These are phyloP conservation scores for Octodon degus DNA, from an alignment of 2,113 vertebrate species.

Conservation along the genomic window DNA sequence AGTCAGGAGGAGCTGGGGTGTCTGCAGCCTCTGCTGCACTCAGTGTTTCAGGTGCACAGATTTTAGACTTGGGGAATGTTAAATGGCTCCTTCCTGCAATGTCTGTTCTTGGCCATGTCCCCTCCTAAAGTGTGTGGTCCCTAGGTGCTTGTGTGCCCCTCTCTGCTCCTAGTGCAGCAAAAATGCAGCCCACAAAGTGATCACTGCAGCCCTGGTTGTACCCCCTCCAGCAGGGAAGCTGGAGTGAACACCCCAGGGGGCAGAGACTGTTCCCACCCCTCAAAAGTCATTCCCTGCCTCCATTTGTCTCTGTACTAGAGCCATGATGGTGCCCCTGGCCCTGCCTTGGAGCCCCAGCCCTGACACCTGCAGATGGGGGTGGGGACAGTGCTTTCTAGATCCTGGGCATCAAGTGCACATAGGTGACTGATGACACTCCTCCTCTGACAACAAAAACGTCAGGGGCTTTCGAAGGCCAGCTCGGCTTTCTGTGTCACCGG, in stretches of 20 bases:
- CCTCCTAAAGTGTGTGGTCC: background rate
- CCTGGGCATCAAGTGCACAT: fast-evolving
- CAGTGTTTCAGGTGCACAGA: constrained; percentile 71
- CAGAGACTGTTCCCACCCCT: fast-evolving
- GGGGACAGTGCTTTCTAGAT: fast-evolving
- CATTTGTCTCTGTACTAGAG: background rate
- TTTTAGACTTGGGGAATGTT: constrained; percentile 60
- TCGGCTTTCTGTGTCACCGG: background rate
- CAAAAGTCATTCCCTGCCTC: background rate
- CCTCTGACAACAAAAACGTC: background rate
- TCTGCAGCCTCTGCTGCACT: constrained; percentile 77
- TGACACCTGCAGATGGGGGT: fast-evolving
- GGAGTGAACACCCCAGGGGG: background rate
- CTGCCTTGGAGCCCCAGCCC: background rate
- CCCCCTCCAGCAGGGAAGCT: background rate
- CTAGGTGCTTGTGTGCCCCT: no score
- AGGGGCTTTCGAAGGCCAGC: no score
- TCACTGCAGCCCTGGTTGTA: fast-evolving
- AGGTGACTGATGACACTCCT: background rate
- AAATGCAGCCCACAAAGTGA: fast-evolving
- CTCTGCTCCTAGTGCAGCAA: fast-evolving
- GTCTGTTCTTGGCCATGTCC: background rate
- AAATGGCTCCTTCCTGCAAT: background rate
- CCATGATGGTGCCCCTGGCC: fast-evolving
- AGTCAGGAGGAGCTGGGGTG: constrained; percentile 77